A percentile compares a stretch with the other conserved stretches of the same genome.
Conservation (phyloP, 2,888 invertebrate species). For the Monopis laevigella region DNA sequence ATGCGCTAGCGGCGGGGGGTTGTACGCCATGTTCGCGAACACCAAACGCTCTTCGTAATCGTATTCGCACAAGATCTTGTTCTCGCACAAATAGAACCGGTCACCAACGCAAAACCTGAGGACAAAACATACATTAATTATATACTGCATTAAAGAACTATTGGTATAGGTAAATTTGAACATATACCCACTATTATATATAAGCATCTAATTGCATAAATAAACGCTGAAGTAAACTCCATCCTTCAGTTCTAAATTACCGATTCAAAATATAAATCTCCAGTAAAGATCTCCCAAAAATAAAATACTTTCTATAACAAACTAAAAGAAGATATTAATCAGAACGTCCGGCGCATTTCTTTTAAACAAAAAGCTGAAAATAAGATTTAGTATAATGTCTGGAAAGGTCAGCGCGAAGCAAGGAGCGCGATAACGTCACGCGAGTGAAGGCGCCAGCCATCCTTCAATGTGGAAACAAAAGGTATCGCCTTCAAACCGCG, state of each 20-base stretch:
- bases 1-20: conserved; percentile 84
- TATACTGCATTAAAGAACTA: too few relatives aligned
- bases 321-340: conserved; percentile 1
- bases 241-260: too few relatives aligned
- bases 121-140: conserved; percentile 21
- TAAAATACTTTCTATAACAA: too few relatives aligned
- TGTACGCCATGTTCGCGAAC: conserved; percentile 94
- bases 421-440: conserved; percentile 58
- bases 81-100: conserved; percentile 95
- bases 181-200: too few relatives aligned
- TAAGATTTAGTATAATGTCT: conserved; percentile 56
- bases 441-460: conserved; percentile 48
- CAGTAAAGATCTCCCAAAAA: too few relatives aligned
- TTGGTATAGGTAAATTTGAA: too few relatives aligned
- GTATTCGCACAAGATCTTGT: conserved; percentile 97
- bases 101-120: conserved; percentile 97
- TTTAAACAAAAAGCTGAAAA: conserved; percentile 23
- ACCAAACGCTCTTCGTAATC: conserved; percentile 96
- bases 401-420: conserved; percentile 50
- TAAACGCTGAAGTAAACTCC: too few relatives aligned
- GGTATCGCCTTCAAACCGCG: conserved; percentile 58
- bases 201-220: too few relatives aligned
- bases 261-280: too few relatives aligned
- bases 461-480: conserved; percentile 63
- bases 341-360: conserved; percentile 1